These are phyloP conservation scores for Rhynchomys soricoides DNA, from an alignment of 2,113 vertebrate species.

Conservation along the genomic window DNA sequence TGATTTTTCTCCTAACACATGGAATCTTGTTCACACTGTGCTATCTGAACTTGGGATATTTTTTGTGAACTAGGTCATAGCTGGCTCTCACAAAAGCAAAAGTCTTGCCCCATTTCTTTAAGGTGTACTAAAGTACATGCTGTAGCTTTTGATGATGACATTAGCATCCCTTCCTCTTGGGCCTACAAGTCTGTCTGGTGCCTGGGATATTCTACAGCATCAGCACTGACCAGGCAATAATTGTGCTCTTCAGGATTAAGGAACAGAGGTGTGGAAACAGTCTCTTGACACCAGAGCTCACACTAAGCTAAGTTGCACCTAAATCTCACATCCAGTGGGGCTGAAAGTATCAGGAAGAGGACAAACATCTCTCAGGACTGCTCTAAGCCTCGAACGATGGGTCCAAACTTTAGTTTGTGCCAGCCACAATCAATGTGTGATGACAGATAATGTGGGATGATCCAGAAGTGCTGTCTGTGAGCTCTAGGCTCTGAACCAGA, in stretches of 20 bases:
- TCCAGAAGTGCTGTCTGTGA: neutral
- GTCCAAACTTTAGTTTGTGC: neutral
- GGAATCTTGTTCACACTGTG: neutral
- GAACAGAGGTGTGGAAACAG: neutral
- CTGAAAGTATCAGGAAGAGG: neutral
- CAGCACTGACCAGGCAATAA: neutral
- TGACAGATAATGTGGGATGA: neutral
- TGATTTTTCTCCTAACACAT: neutral
- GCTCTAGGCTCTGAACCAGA: neutral
- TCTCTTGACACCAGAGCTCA: neutral
- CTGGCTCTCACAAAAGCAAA: neutral
- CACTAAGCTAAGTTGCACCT: neutral
- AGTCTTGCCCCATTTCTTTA: neutral
- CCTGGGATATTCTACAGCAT: neutral
- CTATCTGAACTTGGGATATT: neutral
- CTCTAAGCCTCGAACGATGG: neutral
- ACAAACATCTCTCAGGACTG: neutral
- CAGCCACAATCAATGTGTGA: neutral
- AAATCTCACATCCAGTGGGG: neutral
- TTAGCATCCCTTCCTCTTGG: no score
- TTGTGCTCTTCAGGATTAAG: neutral
- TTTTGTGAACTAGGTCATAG: neutral
- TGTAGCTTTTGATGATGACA: neutral
- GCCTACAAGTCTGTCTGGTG: neutral
- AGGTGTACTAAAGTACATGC: neutral